Conservation (phyloP, 2,113 vertebrate genomes). For the Sciurus niger region DNA sequence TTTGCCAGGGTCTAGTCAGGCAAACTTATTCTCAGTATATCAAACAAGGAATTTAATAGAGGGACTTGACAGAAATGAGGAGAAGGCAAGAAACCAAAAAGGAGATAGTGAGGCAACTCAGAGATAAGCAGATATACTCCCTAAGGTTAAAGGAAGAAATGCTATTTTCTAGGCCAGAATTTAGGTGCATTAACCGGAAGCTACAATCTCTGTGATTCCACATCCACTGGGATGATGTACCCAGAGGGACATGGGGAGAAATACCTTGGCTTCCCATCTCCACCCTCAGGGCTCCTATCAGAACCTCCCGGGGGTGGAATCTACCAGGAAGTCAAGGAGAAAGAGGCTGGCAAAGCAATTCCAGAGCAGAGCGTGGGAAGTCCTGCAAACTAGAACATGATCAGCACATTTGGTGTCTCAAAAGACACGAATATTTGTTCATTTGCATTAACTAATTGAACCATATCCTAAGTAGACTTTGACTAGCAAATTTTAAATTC, state of each 20-base stretch:
- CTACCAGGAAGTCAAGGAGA: background rate
- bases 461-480: constrained; percentile 23
- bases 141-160: background rate
- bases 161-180: background rate
- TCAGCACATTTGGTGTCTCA: background rate
- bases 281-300: background rate
- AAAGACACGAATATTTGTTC: background rate
- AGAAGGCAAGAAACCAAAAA: background rate
- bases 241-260: background rate
- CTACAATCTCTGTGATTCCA: background rate
- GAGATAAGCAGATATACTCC: background rate
- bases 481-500: background rate
- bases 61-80: background rate
- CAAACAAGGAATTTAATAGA: constrained; percentile 46
- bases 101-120: background rate
- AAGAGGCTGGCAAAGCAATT: constrained; percentile 10
- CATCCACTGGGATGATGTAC: background rate
- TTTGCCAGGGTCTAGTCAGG: background rate
- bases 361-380: background rate
- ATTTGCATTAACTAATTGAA: constrained; percentile 50
- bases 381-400: background rate
- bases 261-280: background rate
- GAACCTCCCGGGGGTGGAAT: background rate
- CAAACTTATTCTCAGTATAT: background rate
- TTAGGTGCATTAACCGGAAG: background rate